These are phyloP conservation scores for Pseudocheirus occidentalis DNA, from an alignment of 2,797 vertebrate species.

Conservation along the genomic window DNA sequence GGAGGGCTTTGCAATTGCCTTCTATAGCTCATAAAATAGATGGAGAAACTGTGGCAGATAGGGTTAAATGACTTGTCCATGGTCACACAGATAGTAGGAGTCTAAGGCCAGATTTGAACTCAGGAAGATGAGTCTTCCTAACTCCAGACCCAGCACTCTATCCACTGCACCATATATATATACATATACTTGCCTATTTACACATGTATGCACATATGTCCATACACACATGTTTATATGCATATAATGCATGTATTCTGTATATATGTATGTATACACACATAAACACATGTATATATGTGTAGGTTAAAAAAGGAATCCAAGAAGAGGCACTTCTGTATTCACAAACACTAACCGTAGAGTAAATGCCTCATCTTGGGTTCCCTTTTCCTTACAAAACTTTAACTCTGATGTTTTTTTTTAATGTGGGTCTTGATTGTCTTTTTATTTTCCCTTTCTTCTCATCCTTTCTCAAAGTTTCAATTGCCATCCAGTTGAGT, in stretches of 20 bases:
- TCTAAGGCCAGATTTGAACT: neutral
- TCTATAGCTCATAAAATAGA: neutral
- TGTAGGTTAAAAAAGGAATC: too few relatives aligned
- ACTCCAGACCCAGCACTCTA: neutral
- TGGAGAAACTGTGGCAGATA: neutral
- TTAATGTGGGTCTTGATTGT: neutral
- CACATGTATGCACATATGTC: too few relatives aligned
- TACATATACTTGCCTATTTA: neutral
- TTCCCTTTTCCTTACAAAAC: neutral
- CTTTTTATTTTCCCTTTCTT: neutral
- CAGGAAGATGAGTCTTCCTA: neutral
- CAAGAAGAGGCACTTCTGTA: neutral
- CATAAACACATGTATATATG: too few relatives aligned
- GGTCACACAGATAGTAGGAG: neutral
- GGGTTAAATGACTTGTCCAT: neutral
- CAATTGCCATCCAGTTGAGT: neutral
- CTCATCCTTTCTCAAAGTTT: neutral
- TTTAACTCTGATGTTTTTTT: neutral
- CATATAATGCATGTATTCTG: too few relatives aligned
- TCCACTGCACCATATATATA: neutral
- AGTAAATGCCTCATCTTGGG: neutral
- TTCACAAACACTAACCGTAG: neutral
- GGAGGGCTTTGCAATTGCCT: neutral
- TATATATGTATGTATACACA: too few relatives aligned
- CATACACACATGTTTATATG: too few relatives aligned